Conservation (phyloP, 2,797 vertebrate species). For the Tinamus major region DNA sequence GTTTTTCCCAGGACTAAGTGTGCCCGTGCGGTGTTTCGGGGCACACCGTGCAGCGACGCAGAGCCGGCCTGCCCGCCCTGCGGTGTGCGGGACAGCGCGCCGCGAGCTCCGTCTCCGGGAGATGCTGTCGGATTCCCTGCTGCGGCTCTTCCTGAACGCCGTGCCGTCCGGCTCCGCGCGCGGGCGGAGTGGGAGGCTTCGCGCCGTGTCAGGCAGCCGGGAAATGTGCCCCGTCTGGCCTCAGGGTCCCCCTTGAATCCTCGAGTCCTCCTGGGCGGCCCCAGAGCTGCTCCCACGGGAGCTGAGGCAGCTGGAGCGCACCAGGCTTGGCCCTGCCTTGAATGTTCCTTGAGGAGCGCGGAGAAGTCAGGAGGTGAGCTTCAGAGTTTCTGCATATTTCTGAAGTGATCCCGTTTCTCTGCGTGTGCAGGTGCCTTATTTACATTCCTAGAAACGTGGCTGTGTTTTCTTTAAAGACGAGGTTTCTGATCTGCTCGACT, state of each 20-base stretch:
- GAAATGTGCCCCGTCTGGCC: not conserved
- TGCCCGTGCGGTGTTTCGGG: not conserved
- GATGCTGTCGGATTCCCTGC: not conserved
- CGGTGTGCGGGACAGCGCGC: too few relatives aligned
- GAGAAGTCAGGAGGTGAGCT: not conserved
- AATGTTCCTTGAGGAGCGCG: not conserved
- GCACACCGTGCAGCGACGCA: not conserved
- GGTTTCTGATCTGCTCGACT: constrained; percentile 56
- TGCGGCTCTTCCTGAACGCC: constrained; percentile 31
- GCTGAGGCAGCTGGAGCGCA: fast-evolving
- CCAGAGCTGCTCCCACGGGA: not conserved
- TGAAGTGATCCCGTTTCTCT: not conserved
- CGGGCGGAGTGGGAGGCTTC: not conserved
- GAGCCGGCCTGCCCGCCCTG: not conserved
- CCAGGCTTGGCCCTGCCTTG: not conserved
- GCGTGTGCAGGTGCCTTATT: constrained; percentile 46
- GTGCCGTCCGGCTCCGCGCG: not conserved
- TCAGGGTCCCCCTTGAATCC: not conserved
- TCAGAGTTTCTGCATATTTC: not conserved
- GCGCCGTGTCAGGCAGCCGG: not conserved
- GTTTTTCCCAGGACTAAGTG: not conserved
- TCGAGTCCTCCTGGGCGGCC: not conserved
- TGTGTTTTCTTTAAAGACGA: constrained; percentile 26
- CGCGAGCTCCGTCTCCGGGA: too few relatives aligned
- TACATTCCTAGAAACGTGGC: constrained; percentile 62